Conservation (phyloP, 2,797 vertebrate species). For the Sebastes steindachneri region DNA sequence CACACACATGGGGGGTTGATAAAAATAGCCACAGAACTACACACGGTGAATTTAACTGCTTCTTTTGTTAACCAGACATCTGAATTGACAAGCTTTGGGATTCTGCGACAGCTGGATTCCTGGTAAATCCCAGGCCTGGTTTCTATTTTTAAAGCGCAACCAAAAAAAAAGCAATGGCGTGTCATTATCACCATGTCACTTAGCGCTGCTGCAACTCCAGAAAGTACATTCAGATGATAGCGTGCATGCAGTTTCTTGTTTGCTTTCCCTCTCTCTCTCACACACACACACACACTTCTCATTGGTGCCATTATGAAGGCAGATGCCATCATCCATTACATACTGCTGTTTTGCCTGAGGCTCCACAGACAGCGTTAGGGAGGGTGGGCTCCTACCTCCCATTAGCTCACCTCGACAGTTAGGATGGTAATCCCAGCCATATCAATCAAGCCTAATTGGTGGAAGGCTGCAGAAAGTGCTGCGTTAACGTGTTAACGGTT, state of each 20-base stretch:
- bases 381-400: slow-evolving; percentile 6
- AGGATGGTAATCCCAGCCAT: slow-evolving; percentile 24
- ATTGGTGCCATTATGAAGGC: slow-evolving; percentile 5
- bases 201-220: neutral
- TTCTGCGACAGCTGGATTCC: neutral
- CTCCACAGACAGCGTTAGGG: neutral
- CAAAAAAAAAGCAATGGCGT: neutral
- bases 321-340: slow-evolving; percentile 37
- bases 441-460: slow-evolving; percentile 58
- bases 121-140: neutral
- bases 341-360: slow-evolving; percentile 7
- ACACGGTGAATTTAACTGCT: neutral
- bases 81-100: neutral
- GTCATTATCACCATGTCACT: neutral
- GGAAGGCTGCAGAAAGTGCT: slow-evolving; percentile 22
- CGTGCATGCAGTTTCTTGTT: neutral
- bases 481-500: slow-evolving; percentile 22
- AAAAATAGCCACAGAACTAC: neutral
- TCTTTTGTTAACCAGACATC: neutral
- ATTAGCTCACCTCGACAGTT: slow-evolving; percentile 18
- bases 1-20: neutral
- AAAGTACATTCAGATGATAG: neutral
- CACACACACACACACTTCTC: neutral
- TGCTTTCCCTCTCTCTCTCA: neutral
- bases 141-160: neutral